These are phyloP conservation scores for Phoenicopterus ruber DNA, from an alignment of 2,113 vertebrate genomes.

Conservation along the genomic window DNA sequence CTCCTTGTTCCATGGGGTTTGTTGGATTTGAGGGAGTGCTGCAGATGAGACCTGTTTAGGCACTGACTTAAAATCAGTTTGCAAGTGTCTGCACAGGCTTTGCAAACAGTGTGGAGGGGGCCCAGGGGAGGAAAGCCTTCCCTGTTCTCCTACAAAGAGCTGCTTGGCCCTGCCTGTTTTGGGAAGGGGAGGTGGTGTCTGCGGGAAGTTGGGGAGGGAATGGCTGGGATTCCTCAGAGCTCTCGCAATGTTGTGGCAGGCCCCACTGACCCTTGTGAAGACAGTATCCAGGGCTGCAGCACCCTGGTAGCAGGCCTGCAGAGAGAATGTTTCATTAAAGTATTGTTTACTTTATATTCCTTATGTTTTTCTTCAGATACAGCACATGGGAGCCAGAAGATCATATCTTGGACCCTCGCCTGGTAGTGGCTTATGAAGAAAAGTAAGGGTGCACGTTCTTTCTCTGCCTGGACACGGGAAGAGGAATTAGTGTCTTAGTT, in stretches of 20 bases:
- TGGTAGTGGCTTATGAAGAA: conserved; percentile 95
- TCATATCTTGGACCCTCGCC: conserved; percentile 96
- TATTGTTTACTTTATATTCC: conserved; percentile 29
- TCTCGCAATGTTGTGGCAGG: not conserved
- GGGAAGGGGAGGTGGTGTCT: not conserved
- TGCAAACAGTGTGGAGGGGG: not conserved
- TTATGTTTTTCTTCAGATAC: conserved; percentile 81
- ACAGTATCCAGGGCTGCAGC: not conserved
- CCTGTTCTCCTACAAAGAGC: not conserved
- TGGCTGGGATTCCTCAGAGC: conserved; percentile 17
- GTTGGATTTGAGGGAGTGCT: not conserved
- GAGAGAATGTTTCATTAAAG: conserved; percentile 27
- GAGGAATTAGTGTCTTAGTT: not conserved
- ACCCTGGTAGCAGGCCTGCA: not conserved
- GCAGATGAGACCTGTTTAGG: not conserved
- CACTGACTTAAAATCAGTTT: not conserved
- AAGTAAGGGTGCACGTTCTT: conserved; percentile 80
- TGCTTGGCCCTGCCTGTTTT: not conserved
- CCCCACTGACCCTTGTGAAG: not conserved
- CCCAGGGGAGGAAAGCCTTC: not conserved
- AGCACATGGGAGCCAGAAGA: conserved; percentile 99
- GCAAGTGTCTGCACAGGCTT: not conserved
- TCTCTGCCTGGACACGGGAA: not conserved
- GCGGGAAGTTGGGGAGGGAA: not conserved
- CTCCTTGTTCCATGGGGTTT: not conserved